These are phyloP conservation scores for Lycia hirtaria DNA, from an alignment of 2,888 invertebrate genomes.

Conservation along the genomic window DNA sequence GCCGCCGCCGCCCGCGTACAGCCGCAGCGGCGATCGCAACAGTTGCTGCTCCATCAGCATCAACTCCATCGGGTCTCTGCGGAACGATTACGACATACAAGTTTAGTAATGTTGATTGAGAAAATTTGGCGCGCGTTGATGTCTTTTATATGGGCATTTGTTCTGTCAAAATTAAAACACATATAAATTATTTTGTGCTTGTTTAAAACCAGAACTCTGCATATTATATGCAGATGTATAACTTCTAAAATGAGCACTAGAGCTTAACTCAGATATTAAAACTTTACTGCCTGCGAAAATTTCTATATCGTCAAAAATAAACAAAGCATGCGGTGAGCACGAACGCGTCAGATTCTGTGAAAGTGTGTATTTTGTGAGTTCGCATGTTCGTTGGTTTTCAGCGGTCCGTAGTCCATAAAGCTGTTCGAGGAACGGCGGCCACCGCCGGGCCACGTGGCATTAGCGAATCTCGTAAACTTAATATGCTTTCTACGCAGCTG, in stretches of 20 bases:
- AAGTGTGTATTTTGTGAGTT: conserved; percentile 58
- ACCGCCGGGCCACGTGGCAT: conserved; percentile 50
- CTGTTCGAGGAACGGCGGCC: conserved; percentile 71
- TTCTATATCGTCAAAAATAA: conserved; percentile 26
- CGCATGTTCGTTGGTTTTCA: conserved; percentile 75
- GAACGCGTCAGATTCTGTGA: conserved; percentile 55
- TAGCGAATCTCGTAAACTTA: conserved; percentile 37
- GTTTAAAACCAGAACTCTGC: too few relatives aligned
- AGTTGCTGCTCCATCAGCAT: conserved; percentile 92
- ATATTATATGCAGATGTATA: too few relatives aligned
- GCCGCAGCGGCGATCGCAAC: conserved; percentile 87
- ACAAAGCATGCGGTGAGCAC: conserved; percentile 20
- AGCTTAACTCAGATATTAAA: conserved; percentile 1
- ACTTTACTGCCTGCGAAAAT: conserved; percentile 24
- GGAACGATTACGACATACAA: conserved; percentile 52
- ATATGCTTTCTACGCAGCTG: conserved; percentile 27
- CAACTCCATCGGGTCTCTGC: conserved; percentile 92
- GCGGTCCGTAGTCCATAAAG: conserved; percentile 80
- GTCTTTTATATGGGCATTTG: conserved; percentile 26
- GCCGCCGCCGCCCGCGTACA: conserved; percentile 87
- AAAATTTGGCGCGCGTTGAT: conserved; percentile 27
- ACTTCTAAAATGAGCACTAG: neutral
- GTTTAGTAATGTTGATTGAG: conserved; percentile 9
- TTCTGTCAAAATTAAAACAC: neutral
- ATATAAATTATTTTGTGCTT: neutral